Conservation (phyloP, 2,888 invertebrate species). For the Lasioglossum leucozonium region DNA sequence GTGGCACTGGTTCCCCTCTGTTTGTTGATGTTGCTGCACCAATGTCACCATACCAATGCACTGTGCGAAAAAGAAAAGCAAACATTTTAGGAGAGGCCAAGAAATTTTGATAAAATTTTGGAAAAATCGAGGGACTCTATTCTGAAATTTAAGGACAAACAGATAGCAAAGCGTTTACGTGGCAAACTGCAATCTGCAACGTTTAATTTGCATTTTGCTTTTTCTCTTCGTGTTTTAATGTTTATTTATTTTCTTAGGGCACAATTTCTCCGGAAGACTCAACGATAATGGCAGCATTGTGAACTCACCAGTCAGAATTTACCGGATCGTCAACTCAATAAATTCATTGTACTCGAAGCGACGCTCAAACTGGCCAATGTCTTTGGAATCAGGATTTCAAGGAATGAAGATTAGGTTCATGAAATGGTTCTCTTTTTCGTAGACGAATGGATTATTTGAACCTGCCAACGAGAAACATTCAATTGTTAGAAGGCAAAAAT, state of each 20-base stretch:
- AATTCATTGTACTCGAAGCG: neutral
- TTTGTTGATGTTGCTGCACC: conserved; percentile 67
- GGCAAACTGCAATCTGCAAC: too few species aligned
- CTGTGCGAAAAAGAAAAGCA: conserved; percentile 43
- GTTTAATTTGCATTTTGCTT: too few species aligned
- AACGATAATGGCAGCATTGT: neutral
- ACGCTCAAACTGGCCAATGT: neutral
- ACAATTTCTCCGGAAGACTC: neutral
- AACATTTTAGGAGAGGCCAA: neutral
- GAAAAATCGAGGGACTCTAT: neutral
- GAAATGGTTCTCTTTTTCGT: neutral
- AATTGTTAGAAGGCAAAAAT: neutral
- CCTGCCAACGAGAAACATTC: neutral
- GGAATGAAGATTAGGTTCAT: neutral
- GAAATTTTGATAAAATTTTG: neutral
- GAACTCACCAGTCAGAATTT: neutral
- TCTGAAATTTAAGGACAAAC: neutral
- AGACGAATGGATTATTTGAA: neutral
- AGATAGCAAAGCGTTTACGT: neutral
- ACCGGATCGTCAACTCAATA: neutral
- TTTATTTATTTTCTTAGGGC: neutral
- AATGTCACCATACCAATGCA: conserved; percentile 71
- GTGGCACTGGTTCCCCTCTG: conserved; percentile 51
- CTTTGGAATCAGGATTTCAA: neutral
- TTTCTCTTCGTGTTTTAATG: neutral